Conservation (phyloP, 1,140 invertebrate genomes). For the Triops cancriformis region DNA sequence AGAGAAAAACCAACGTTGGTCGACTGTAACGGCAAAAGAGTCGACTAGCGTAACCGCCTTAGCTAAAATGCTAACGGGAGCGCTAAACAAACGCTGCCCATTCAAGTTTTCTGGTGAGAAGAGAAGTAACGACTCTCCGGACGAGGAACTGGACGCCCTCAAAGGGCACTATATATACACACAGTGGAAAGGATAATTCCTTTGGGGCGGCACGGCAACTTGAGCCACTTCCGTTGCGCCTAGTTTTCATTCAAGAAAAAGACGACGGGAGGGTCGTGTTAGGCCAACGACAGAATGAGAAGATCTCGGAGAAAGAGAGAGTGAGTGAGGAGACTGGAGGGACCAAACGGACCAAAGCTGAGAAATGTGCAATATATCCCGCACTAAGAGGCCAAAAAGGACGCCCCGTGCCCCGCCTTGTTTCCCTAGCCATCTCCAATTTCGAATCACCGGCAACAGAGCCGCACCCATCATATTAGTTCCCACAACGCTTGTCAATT, state of each 20-base stretch:
- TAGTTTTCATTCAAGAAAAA: constrained; percentile 6
- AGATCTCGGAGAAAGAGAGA: no score
- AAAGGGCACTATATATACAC: background rate
- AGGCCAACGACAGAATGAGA: background rate
- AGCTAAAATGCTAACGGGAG: background rate
- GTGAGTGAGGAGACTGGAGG: no score
- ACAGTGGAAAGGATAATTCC: background rate
- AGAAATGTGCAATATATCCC: background rate
- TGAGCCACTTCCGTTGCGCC: constrained; percentile 10
- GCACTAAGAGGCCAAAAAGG: background rate
- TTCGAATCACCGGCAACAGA: background rate
- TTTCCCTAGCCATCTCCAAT: background rate
- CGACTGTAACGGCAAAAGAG: background rate
- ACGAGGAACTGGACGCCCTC: no score
- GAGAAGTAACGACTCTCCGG: background rate
- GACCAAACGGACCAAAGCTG: background rate
- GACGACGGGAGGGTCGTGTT: background rate
- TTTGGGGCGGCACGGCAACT: background rate
- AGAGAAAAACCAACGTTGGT: background rate
- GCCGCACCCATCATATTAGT: constrained; percentile 1
- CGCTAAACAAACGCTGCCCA: constrained; percentile 9
- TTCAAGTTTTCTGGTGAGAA: background rate
- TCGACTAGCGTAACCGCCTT: background rate
- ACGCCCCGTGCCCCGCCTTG: constrained; percentile 11
- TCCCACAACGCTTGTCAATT: background rate